Base-by-base conservation (phyloP, 2,888 invertebrate species). In the Leptinotarsa tumamoca region DNA sequence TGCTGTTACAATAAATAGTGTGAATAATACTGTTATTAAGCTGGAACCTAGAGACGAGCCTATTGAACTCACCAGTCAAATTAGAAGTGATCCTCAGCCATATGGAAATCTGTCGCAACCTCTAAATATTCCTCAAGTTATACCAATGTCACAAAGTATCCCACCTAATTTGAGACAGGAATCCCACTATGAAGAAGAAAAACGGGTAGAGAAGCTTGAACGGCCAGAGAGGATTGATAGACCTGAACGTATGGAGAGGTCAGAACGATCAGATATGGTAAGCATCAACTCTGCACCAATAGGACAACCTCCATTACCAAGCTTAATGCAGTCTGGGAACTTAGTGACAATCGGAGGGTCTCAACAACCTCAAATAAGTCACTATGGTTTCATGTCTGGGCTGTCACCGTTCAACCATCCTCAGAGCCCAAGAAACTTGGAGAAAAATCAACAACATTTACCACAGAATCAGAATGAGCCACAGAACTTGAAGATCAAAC, bases 401-500 rank as follows among this genome's bases (percentile, higher is more conserved):
- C 74, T 80, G 58, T 80, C 82, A 2, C 83, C 83, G 1, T 86
- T 85, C 74, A 81, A 79, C 63, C 84, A 84, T 72, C 85, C 86
- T 17, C 86, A 86, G 78, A 86, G 87, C 49, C 86, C 86, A 3
- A 78, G 86, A 17, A 81, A 80, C 52, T 61, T 83, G 43, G 85
- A 86, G n/a, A 85, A 86, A 69, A 80, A 78, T 67, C 80, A 78
- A 61, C 75, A 78, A n/a, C 79, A 69, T 17, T 63, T 61, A 70
- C 76, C 74, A 43, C 80, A 82, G 18, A 76, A 76, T 73, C 89
- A 90, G 82, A 91, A 89, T 86, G 93, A 94, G 83, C 93, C 94
- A 10, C 93, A 94, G 84, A 94, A 94, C 86, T 88, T 94, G 73
- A 94, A 94, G 74, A 93, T 94, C 51, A 94, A 94, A 84, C 93